Conservation (phyloP, 2,797 vertebrate species). For the Phrynocephalus guinanensis region DNA sequence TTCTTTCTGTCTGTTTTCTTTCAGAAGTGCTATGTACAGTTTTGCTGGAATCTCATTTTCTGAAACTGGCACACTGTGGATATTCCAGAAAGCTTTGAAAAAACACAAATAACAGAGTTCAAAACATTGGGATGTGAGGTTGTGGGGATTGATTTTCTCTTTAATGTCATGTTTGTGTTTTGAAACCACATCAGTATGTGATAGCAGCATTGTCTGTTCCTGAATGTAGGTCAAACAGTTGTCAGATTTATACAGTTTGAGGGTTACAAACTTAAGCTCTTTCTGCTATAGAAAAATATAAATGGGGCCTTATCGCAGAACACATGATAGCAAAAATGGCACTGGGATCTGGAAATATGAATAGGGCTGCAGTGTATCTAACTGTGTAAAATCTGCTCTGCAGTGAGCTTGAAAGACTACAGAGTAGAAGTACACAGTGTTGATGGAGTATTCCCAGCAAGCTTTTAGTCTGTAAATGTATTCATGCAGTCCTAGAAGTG, state of each 20-base stretch:
- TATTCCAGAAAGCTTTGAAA: constrained; percentile 26
- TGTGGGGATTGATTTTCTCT: constrained; percentile 16
- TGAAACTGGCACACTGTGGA: constrained; percentile 15
- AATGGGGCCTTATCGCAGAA: constrained; percentile 3
- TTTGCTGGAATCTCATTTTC: constrained; percentile 31
- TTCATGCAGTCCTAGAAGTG: constrained; percentile 36
- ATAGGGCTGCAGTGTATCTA: not conserved
- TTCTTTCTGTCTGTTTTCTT: constrained; percentile 23
- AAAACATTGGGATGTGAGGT: not conserved
- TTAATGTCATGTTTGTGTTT: not conserved
- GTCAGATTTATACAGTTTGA: constrained; percentile 36
- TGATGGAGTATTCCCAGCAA: constrained; percentile 32
- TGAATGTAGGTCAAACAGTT: constrained; percentile 25
- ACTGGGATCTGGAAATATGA: constrained; percentile 2
- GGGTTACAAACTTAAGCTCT: not conserved
- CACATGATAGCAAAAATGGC: constrained; percentile 16
- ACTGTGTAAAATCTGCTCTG: constrained; percentile 10
- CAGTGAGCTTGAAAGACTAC: constrained; percentile 16
- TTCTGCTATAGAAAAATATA: constrained; percentile 24
- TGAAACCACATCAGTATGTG: not conserved
- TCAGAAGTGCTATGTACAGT: not conserved
- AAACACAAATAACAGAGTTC: not conserved
- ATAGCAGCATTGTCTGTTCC: not conserved
- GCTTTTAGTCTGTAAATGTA: constrained; percentile 20
- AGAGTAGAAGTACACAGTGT: not conserved